These are phyloP conservation scores for Caenorhabditis sp. DNA, from an alignment of 2,888 invertebrate species.

Conservation along the genomic window DNA sequence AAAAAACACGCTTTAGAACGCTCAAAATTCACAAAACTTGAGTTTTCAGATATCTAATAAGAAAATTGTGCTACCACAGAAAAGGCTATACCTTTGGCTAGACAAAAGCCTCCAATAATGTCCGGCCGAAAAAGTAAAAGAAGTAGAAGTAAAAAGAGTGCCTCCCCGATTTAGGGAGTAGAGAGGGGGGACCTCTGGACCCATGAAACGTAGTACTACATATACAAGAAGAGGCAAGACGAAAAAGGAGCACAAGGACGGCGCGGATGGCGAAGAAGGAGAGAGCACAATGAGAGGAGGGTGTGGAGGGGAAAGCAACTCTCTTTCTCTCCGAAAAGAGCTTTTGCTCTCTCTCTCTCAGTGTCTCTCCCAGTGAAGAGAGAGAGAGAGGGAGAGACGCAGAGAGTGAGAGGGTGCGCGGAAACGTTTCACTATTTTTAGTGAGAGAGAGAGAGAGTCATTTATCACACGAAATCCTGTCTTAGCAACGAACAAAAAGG, in stretches of 20 bases:
- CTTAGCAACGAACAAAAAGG: too few species aligned
- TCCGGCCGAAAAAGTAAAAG: neutral
- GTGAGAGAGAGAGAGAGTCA: neutral
- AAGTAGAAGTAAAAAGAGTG: neutral
- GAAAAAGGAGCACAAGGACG: neutral
- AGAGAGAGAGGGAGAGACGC: neutral
- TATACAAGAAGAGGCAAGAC: slow-evolving; percentile 8
- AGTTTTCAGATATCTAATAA: too few species aligned
- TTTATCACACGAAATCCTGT: neutral
- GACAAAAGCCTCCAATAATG: too few species aligned
- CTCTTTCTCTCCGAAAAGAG: slow-evolving; percentile 52
- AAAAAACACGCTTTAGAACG: too few species aligned
- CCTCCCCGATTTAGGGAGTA: neutral
- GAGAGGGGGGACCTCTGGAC: too few species aligned
- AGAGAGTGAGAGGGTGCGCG: neutral
- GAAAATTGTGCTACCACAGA: too few species aligned
- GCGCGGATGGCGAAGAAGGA: neutral
- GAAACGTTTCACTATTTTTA: too few species aligned
- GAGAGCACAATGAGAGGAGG: slow-evolving; percentile 27
- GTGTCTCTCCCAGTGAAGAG: too few species aligned
- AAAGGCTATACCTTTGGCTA: neutral
- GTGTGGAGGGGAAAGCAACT: slow-evolving; percentile 35
- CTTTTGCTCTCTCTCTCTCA: slow-evolving; percentile 54
- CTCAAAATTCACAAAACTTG: too few species aligned
- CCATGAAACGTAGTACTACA: slow-evolving; percentile 13